phyloP scores from a whole-genome alignment of 2,797 vertebrate species.

The Megalops cyprinoides region DNA sequence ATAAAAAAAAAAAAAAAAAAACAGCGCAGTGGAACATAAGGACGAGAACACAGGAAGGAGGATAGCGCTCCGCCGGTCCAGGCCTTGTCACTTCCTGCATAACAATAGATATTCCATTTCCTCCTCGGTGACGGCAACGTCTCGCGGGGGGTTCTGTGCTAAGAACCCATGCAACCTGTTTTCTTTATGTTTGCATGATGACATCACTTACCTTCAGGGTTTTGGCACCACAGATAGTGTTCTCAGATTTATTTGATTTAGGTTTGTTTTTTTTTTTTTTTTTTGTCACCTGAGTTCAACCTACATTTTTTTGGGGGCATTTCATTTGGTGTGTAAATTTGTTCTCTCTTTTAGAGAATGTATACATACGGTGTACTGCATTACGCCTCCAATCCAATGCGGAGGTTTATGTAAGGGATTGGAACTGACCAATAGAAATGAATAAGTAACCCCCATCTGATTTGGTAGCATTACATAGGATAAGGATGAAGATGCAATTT shows the following conservation, averaged over 20 bases:
- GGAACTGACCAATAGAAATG: too few relatives aligned
- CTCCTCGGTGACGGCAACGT: slow-evolving; percentile 1
- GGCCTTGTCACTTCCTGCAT: slow-evolving; percentile 11
- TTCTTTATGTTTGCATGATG: not conserved
- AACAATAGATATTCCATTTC: slow-evolving; percentile 34
- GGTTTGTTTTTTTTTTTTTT: not conserved
- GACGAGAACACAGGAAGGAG: slow-evolving; percentile 27
- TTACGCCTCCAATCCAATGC: too few relatives aligned
- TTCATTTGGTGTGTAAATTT: not conserved
- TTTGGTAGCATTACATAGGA: too few relatives aligned
- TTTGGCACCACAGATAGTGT: not conserved
- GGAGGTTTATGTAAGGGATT: too few relatives aligned
- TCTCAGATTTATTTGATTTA: too few relatives aligned
- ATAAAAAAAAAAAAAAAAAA: not conserved
- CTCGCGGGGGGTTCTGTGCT: not conserved
- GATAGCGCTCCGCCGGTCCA: slow-evolving; percentile 15
- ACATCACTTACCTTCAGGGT: not conserved
- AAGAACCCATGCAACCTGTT: not conserved
- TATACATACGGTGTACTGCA: too few relatives aligned
- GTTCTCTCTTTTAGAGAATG: not conserved
- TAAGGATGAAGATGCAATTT: not conserved
- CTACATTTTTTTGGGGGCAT: not conserved
- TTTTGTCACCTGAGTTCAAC: not conserved
- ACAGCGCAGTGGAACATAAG: not conserved
- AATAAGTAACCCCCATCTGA: too few relatives aligned